Evolutionary conservation across 2,113 vertebrate genomes (phyloP).

Genomic region (Psilopogon haemacephalus): DNA sequence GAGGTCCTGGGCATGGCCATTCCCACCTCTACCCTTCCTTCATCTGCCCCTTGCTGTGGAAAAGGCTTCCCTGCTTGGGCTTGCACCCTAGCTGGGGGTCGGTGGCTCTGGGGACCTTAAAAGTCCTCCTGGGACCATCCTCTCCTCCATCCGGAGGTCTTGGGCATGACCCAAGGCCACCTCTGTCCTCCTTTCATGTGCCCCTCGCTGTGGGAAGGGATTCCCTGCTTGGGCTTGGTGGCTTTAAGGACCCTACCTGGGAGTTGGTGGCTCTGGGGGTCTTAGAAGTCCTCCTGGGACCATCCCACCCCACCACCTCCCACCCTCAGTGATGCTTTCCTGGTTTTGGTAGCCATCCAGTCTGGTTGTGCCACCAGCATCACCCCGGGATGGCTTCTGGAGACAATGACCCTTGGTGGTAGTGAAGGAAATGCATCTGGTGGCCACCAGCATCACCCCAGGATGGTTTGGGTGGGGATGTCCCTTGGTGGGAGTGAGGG

Average conservation of each 20-base stretch:
- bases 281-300: accelerated
- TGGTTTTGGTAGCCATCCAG: background rate
- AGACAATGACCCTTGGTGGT: accelerated
- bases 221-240: too few species aligned
- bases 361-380: background rate
- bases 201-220: background rate
- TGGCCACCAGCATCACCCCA: background rate
- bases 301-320: accelerated
- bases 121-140: too few species aligned
- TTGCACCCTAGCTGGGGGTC: too few species aligned
- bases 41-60: too few species aligned
- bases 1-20: too few species aligned
- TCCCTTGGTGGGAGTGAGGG: too few species aligned
- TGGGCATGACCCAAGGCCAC: too few species aligned
- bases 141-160: too few species aligned
- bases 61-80: too few species aligned
- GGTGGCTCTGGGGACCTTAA: too few species aligned
- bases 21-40: background rate
- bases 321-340: background rate
- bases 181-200: background rate
- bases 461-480: accelerated
- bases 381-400: background rate
- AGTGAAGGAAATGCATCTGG: too few species aligned
- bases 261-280: background rate
- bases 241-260: too few species aligned